Evolutionary conservation across 2,113 vertebrate genomes (phyloP).

Genomic region (Natator depressus): DNA sequence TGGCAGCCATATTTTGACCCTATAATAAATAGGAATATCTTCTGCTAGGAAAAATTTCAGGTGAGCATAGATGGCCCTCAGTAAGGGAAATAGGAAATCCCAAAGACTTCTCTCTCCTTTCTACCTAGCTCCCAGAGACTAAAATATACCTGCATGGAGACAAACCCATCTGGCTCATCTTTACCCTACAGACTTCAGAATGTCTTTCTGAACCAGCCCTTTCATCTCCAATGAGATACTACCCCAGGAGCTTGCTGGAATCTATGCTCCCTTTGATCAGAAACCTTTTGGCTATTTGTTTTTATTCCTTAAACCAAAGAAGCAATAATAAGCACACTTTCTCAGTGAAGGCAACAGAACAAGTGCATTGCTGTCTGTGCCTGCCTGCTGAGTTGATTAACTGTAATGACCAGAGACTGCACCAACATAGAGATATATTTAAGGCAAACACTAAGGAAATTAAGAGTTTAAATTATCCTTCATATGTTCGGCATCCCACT

Average conservation of each 20-base stretch:
- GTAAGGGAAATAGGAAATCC: not conserved
- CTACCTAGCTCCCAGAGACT: not conserved
- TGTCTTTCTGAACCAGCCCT: not conserved
- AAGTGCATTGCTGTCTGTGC: not conserved
- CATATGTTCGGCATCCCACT: accelerated
- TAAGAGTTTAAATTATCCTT: constrained; percentile 30
- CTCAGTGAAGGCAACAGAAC: not conserved
- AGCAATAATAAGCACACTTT: not conserved
- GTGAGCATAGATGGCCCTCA: not conserved
- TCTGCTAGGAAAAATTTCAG: not conserved
- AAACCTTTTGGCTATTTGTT: not conserved
- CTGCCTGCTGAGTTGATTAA: not conserved
- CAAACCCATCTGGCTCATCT: not conserved
- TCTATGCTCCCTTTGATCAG: not conserved
- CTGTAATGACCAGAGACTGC: not conserved
- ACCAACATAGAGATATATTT: not conserved
- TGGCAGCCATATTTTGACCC: not conserved
- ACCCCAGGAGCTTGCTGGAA: not conserved
- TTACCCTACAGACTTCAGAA: not conserved
- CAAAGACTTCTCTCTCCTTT: not conserved
- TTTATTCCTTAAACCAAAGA: not conserved
- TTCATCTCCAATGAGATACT: not conserved
- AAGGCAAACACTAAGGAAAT: not conserved
- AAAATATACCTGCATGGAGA: not conserved
- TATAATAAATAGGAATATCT: not conserved